Evolutionary conservation across 1,140 invertebrate species (phyloP), one percentile per base, ranked within the genome.

Genomic region (Danaus melanippus): DNA sequence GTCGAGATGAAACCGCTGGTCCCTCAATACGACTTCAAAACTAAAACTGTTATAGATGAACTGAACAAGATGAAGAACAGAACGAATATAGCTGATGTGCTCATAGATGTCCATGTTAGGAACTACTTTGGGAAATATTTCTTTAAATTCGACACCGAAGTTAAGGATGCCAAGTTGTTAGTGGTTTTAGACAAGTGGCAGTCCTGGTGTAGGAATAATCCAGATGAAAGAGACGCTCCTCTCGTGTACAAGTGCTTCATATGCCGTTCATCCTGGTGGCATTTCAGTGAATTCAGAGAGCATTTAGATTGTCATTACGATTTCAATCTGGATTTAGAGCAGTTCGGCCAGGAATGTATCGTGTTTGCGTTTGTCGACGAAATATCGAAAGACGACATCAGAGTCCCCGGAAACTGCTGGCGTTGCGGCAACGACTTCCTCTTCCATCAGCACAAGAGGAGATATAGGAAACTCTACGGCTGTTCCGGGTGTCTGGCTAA

Each of bases 191-290:
- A 42, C 1, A 51, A 53, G 15, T 70, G 67, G 67, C 43, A 44
- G 4, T 44, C n/a, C 7, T 70, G 67, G 67, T 48, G 55, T 0
- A 5, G 32, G 8, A 2, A 39, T 0, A 50, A 50, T 3, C 42
- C 50, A 0, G 12, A 43, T 1, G 39, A 58, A 0, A 50, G 64
- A 1, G 67, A 58, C 0, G 9, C 47, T 0, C 71, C 71, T 0
- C 12, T 71, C 9, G 47, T 67, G 12, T 74, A 69, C 10, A 69
- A 67, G 55, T 74, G 71, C 39, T 64, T 66, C 41, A 54, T 62
- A 1, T 74, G 71, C 44, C 43, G 53, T 9, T 40, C 45, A 0
- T 59, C 57, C 0, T 74, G 56, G 59, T 74, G 71, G 71, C 56
- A 67, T 47, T 54, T 69, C 1, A 12, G 43, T 6, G 50, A 60